These are phyloP conservation scores for Lampris megalopsis DNA, from an alignment of 2,113 vertebrate genomes.

Conservation along the genomic window DNA sequence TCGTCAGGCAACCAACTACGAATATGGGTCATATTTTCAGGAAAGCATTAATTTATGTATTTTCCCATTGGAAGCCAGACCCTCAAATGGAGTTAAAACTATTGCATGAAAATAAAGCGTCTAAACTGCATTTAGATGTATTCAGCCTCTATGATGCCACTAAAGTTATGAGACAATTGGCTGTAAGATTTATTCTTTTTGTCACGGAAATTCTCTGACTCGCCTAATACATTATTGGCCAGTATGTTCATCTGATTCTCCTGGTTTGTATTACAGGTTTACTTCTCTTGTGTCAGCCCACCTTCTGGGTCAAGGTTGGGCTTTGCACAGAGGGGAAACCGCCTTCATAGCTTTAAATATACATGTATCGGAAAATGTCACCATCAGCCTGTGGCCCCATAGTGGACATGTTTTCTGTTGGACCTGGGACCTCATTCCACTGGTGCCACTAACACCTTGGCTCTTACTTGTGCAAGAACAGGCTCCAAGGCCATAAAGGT, in stretches of 20 bases:
- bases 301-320: constrained; percentile 42
- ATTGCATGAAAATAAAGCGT: too few species aligned
- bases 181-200: too few species aligned
- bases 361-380: constrained; percentile 26
- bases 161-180: too few species aligned
- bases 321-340: constrained; percentile 28
- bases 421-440: constrained; percentile 30
- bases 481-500: constrained; percentile 50
- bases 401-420: constrained; percentile 24
- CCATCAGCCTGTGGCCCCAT: neutral
- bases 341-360: constrained; percentile 46
- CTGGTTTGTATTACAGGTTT: constrained; percentile 39
- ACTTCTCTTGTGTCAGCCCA: constrained; percentile 9
- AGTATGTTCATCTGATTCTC: constrained; percentile 15
- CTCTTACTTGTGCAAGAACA: constrained; percentile 30
- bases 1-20: too few species aligned
- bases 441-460: constrained; percentile 45
- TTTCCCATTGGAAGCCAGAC: too few species aligned
- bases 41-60: too few species aligned
- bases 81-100: too few species aligned
- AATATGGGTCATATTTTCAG: too few species aligned
- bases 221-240: constrained; percentile 8
- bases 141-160: too few species aligned
- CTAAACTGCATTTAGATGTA: too few species aligned
- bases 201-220: neutral